Base-by-base conservation (phyloP, 2,888 invertebrate species). In the Lasioglossum oenotherae region DNA sequence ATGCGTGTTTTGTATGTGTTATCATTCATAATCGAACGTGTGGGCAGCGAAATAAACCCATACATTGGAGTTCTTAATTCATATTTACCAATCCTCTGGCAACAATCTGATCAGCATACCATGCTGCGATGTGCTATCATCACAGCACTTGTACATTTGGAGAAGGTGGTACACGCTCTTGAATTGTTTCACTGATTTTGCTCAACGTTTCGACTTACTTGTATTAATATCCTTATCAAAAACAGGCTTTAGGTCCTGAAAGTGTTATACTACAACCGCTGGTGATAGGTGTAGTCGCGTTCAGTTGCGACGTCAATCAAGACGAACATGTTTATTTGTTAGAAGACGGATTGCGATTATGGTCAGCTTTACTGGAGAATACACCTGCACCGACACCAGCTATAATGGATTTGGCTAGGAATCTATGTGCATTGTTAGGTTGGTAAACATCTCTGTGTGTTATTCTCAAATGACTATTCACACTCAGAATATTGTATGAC, bases 81-180 rank as follows among this genome's bases (percentile, higher is more conserved):
- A 83, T 99, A 98, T 95, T 96, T 99, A 90, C 99, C 99, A 16
- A 96, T 97, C 88, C 96, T 99, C 89, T 99, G 99, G 99, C 96
- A 97, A 86, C 98, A 98, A 95, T 98, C 98, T 16, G 97, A 97
- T 84, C 97, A 97, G 84, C 98, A 98, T 94, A 97, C 98, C 95
- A 98, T 99, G 98, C 96, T 99, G 88, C 96, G 98, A 23, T 98
- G 98, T 93, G 98, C 99, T 73, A 98, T 99, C 88, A 97, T 99
- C 16, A 97, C 98, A 5, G 98, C 98, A 0, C 96, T 99, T 72
- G 97, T 98, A 87, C 98, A 98, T 93, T 96, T 99, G 79, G 98
- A 99, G 78, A 98, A 98, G 96, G 97, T 97, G 92, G 89, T 74
- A 49, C 27, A 4, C 46, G 31, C 4, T 41, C 6, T 76, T 53